Evolutionary conservation across 1,140 invertebrate genomes (phyloP).

Genomic region (Manduca sexta): DNA sequence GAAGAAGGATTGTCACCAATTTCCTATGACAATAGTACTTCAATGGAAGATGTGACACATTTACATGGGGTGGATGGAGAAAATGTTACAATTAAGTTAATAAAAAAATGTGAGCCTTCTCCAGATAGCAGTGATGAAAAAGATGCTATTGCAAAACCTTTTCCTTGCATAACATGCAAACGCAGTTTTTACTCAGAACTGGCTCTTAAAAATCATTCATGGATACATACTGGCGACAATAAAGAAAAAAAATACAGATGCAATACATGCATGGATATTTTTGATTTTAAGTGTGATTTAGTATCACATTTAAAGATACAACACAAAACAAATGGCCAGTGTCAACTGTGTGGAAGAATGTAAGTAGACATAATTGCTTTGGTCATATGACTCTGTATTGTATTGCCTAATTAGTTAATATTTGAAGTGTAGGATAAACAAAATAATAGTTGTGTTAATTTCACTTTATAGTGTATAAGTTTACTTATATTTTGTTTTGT

Average conservation of each 20-base stretch:
- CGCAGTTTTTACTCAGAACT: conserved; percentile 55
- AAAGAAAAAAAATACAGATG: conserved; percentile 59
- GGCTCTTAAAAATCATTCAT: conserved; percentile 61
- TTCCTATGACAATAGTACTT: conserved; percentile 12
- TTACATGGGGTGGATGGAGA: conserved; percentile 47
- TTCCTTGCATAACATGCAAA: conserved; percentile 46
- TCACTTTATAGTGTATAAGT: too few relatives aligned
- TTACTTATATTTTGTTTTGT: too few relatives aligned
- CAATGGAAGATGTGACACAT: conserved; percentile 42
- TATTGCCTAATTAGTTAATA: too few relatives aligned
- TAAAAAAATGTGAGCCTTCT: conserved; percentile 31
- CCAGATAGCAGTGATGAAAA: conserved; percentile 16
- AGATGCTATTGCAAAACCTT: conserved; percentile 39
- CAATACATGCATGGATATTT: conserved; percentile 76
- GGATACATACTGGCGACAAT: conserved; percentile 45
- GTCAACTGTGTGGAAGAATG: conserved; percentile 81
- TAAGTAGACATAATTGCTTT: too few relatives aligned
- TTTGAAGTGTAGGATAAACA: background rate
- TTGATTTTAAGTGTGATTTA: conserved; percentile 78
- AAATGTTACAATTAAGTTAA: conserved; percentile 59
- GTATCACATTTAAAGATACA: conserved; percentile 80
- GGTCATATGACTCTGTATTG: too few relatives aligned
- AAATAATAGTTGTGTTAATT: too few relatives aligned
- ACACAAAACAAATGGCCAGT: conserved; percentile 77
- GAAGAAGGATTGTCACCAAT: conserved; percentile 24